Conservation (phyloP, 2,797 vertebrate genomes). For the Pelochelys cantorii region DNA sequence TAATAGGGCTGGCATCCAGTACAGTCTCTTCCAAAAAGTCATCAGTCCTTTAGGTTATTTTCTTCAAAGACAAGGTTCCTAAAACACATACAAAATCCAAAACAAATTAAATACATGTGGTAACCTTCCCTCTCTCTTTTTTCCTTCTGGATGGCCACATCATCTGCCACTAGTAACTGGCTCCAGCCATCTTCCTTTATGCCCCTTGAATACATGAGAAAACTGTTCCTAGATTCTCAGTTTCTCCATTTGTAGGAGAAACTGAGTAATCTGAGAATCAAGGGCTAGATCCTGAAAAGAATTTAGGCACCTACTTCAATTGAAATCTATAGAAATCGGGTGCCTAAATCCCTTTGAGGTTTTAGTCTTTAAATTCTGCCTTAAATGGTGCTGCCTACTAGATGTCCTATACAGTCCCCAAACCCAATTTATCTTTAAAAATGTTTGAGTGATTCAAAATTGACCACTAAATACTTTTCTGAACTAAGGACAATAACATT, state of each 20-base stretch:
- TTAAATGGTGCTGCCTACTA: slow-evolving; percentile 2
- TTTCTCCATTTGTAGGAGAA: neutral
- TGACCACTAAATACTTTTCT: slow-evolving; percentile 31
- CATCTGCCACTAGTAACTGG: neutral
- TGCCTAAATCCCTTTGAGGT: neutral
- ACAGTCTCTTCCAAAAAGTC: neutral
- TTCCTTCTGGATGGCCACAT: neutral
- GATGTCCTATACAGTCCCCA: slow-evolving; percentile 13
- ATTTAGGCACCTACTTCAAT: neutral
- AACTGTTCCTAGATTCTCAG: neutral
- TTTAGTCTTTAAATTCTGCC: neutral
- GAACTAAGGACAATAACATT: slow-evolving; percentile 15
- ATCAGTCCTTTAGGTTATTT: neutral
- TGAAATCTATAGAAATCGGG: neutral
- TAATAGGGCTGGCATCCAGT: neutral
- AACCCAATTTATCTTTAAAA: neutral
- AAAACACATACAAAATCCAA: neutral
- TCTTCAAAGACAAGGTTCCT: neutral
- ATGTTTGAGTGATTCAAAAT: slow-evolving; percentile 21
- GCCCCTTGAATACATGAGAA: neutral
- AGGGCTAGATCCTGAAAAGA: neutral
- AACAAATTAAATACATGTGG: neutral
- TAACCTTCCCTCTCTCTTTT: neutral
- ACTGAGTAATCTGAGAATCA: neutral
- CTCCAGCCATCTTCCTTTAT: neutral